Evolutionary conservation across 2,113 vertebrate genomes (phyloP).

Genomic region (Crotophaga sulcirostris): DNA sequence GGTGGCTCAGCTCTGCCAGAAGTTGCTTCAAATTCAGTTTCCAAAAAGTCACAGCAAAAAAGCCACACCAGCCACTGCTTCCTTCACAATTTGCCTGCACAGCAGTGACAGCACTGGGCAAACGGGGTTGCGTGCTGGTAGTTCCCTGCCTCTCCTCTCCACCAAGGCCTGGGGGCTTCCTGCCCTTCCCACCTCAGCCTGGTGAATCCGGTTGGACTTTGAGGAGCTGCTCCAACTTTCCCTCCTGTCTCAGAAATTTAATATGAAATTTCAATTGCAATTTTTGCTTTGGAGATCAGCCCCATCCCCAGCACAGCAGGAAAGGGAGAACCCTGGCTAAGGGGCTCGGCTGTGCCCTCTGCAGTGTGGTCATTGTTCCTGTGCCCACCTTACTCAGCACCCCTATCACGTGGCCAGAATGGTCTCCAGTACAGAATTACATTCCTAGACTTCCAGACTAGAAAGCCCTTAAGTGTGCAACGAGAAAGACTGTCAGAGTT

Average conservation of each 20-base stretch:
- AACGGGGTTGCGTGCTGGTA: rapidly evolving
- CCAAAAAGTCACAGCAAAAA: neutral
- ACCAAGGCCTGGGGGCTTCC: neutral
- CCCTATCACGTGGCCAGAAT: rapidly evolving
- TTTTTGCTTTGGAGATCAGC: neutral
- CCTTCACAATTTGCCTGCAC: neutral
- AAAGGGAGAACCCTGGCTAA: neutral
- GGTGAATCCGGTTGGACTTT: neutral
- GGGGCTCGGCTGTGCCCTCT: neutral
- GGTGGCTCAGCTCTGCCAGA: neutral
- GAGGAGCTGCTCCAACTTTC: neutral
- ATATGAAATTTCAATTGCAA: too few relatives aligned
- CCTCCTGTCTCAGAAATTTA: neutral
- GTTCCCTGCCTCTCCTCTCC: neutral
- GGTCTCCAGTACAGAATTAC: neutral
- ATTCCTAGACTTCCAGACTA: neutral
- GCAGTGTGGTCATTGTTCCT: rapidly evolving
- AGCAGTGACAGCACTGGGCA: rapidly evolving
- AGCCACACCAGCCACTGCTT: neutral
- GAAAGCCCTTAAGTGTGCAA: neutral
- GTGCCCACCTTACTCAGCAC: too few relatives aligned
- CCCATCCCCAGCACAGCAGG: neutral
- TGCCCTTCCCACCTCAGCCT: neutral
- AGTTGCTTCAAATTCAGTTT: neutral
- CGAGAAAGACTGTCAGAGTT: neutral